Conservation (phyloP, 2,797 vertebrate genomes). For the Gymnoscopelus microlampas region DNA sequence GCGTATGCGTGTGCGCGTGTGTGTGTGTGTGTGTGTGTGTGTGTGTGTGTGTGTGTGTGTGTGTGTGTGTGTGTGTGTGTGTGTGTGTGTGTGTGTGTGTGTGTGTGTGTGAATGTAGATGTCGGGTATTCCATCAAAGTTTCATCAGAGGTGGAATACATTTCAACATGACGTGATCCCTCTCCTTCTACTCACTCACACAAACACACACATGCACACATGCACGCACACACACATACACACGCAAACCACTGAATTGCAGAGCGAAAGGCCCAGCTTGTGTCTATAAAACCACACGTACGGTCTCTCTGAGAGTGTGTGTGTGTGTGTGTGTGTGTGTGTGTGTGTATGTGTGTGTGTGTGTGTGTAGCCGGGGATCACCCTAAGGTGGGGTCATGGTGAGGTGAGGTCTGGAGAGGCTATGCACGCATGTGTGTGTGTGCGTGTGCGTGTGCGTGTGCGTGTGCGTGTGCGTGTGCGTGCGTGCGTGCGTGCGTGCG, state of each 20-base stretch:
- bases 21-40: slow-evolving; percentile 3
- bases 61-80: slow-evolving; percentile 23
- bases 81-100: slow-evolving; percentile 37
- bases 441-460: neutral
- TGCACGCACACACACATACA: neutral
- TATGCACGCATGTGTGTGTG: neutral
- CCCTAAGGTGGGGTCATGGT: slow-evolving; percentile 45
- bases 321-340: neutral
- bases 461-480: neutral
- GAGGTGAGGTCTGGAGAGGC: slow-evolving; percentile 53
- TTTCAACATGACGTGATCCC: too few relatives aligned
- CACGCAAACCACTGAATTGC: too few relatives aligned
- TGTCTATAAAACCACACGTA: neutral
- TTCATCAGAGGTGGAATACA: neutral
- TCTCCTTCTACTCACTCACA: too few relatives aligned
- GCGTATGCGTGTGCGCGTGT: slow-evolving; percentile 1
- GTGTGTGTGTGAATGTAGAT: slow-evolving; percentile 34
- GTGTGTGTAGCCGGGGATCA: slow-evolving; percentile 29
- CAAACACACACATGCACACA: too few relatives aligned
- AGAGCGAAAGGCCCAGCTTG: neutral
- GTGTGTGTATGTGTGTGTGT: neutral
- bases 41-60: slow-evolving; percentile 22
- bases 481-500: neutral
- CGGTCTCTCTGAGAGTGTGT: neutral
- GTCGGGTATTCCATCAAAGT: slow-evolving; percentile 12